phyloP scores from a whole-genome alignment of 2,888 invertebrate genomes.

The Phortica okadai region DNA sequence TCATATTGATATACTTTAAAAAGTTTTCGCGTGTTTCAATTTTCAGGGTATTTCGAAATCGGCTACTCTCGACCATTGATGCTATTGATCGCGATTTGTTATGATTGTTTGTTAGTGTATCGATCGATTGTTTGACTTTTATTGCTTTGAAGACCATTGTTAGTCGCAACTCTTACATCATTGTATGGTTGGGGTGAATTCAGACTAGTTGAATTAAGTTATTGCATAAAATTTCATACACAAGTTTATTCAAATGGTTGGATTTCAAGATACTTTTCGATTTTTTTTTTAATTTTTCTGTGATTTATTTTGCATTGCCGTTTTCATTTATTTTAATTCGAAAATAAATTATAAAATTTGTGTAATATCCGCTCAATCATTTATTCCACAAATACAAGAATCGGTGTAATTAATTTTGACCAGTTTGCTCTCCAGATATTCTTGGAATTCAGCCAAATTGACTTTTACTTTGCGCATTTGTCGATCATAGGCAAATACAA shows the following conservation, averaged over 20 bases:
- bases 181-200: background rate
- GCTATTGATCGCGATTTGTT: too few relatives aligned
- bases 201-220: conserved; percentile 8
- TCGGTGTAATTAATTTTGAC: background rate
- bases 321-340: conserved; percentile 17
- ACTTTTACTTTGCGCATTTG: conserved; percentile 42
- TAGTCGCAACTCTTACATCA: conserved; percentile 3
- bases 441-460: conserved; percentile 49
- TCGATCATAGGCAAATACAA: background rate
- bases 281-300: background rate
- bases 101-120: too few relatives aligned
- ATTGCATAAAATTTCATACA: conserved; percentile 7
- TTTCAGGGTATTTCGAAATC: too few relatives aligned
- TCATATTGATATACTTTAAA: too few relatives aligned
- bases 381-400: background rate
- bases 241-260: conserved; percentile 11
- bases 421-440: conserved; percentile 17
- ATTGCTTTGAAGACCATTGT: background rate
- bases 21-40: too few relatives aligned
- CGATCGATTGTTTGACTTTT: background rate
- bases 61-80: too few relatives aligned
- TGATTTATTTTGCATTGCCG: conserved; percentile 25
- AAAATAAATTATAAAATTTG: background rate
- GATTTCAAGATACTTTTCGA: background rate
- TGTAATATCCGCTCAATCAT: conserved; percentile 6